Evolutionary conservation across 2,888 invertebrate genomes (phyloP), one percentile per base, ranked within the genome.

Genomic region (Orthosia incerta): DNA sequence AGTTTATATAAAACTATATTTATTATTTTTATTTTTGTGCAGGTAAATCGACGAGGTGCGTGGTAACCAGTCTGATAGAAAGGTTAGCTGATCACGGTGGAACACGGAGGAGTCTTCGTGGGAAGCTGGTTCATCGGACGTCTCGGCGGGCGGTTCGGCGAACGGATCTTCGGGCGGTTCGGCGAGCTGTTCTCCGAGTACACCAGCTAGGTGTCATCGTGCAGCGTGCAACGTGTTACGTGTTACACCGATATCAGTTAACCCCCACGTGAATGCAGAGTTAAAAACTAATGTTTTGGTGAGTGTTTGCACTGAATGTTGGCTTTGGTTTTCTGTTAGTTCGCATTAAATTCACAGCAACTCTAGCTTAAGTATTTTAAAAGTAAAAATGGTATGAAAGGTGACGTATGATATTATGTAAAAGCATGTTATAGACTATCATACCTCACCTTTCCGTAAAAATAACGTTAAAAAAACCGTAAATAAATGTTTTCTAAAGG

Each of bases 111-210:
- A 55, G 65, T 13, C 51, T 31, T 15, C 51, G 71, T 45, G 39
- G 67, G 16, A 39, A 51, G 55, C 65, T n/a, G 51, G 61, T 68
- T 57, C 53, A 51, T 12, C 79, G 68, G 16, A 26, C 65, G 45
- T 55, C 4, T 70, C 66, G 15, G 23, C 69, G 69, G 55, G 71
- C 59, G 16, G 57, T 18, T 55, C 67, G 23, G 15, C 62, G 73
- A 45, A 16, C 65, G 16, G 66, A 12, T 62, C 75, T 51, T 1
- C 72, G 66, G 46, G 67, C 71, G 1, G 70, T 31, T 57, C 66
- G 18, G 5, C 69, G 79, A 56, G 18, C 71, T 48, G 77, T 62
- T 74, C 79, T 12, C 53, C 79, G 67, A 55, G 46, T 67, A 16
- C 45, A 45, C 16, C 60, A 23, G 55, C 55, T 16, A 26, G 7